Evolutionary conservation across 2,113 vertebrate genomes (phyloP).

Genomic region (Pelmatolapia mariae): DNA sequence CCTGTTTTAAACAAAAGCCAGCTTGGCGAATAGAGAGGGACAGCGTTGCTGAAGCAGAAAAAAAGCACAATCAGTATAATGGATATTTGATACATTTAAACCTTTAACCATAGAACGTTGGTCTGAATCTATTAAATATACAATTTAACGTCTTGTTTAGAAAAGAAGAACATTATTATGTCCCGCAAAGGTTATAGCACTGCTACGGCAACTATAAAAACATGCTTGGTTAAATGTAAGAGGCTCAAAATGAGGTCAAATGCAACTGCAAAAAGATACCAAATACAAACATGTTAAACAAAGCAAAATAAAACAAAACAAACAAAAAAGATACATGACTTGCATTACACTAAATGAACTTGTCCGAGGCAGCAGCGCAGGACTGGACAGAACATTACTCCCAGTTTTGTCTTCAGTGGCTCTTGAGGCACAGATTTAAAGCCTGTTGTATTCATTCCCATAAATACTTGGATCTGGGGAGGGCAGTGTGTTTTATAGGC

Average conservation of each 20-base stretch:
- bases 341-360: constrained; percentile 3
- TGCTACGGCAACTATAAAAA: neutral
- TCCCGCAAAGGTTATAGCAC: neutral
- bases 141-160: neutral
- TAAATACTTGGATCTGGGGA: constrained; percentile 64
- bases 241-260: neutral
- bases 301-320: neutral
- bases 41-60: neutral
- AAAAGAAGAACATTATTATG: neutral
- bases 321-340: neutral
- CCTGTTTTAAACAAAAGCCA: constrained; percentile 50
- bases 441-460: constrained; percentile 67
- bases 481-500: constrained; percentile 62
- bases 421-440: constrained; percentile 65
- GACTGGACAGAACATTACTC: neutral
- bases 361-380: neutral
- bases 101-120: neutral
- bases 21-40: neutral
- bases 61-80: neutral
- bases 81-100: constrained; percentile 6
- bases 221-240: neutral
- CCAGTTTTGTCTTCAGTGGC: neutral
- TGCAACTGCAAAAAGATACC: neutral
- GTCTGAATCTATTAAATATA: neutral
- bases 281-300: neutral